phyloP scores from a whole-genome alignment of 2,113 vertebrate genomes.

The Piprites chloris region DNA sequence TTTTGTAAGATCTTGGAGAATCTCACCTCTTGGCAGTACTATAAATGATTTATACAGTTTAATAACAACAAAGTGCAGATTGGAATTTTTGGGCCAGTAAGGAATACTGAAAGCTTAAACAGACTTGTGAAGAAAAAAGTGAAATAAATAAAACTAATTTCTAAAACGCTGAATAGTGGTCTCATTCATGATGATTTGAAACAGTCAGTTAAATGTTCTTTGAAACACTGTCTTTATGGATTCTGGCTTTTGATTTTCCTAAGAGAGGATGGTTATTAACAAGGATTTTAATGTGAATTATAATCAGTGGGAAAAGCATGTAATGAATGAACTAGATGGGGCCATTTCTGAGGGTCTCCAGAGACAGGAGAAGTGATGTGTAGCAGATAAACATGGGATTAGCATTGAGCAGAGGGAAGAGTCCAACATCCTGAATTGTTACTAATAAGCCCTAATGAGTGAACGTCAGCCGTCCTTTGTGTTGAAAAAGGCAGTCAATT shows the following conservation, averaged over 20 bases:
- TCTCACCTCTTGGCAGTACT: background rate
- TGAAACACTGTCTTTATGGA: background rate
- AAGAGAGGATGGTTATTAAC: background rate
- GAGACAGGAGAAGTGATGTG: background rate
- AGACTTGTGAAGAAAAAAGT: background rate
- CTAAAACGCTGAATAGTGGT: background rate
- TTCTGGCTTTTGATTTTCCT: background rate
- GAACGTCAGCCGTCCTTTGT: background rate
- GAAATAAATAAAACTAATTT: background rate
- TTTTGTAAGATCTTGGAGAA: background rate
- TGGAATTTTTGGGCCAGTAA: background rate
- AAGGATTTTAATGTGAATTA: background rate
- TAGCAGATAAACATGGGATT: background rate
- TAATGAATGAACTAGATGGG: background rate
- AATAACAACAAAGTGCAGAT: background rate
- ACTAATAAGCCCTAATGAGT: slow-evolving; percentile 17
- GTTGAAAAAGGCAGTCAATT: slow-evolving; percentile 1
- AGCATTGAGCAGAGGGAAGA: background rate
- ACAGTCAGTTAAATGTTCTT: background rate
- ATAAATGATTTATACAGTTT: background rate
- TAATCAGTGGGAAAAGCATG: background rate
- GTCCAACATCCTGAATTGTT: background rate
- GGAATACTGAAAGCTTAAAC: background rate
- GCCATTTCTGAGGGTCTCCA: background rate
- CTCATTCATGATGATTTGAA: background rate